Evolutionary conservation across 2,888 invertebrate genomes (phyloP).

Genomic region (Dusona sp.): DNA sequence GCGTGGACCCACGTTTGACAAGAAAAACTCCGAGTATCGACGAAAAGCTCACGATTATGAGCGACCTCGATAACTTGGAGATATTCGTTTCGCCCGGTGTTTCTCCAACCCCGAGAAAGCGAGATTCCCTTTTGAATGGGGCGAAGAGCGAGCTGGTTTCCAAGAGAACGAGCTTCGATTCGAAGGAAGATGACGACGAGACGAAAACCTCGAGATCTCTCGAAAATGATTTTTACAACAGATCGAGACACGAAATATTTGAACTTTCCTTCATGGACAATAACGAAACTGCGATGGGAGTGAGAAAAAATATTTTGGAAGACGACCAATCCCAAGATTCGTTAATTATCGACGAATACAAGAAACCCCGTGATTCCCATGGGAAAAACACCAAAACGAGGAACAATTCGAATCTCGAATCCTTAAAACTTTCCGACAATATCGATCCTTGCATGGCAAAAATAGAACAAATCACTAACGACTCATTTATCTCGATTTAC

Average conservation of each 20-base stretch:
- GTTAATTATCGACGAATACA: not conserved
- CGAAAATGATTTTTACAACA: not conserved
- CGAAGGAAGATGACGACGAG: not conserved
- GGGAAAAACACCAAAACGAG: not conserved
- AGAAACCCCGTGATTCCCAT: not conserved
- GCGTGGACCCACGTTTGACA: slow-evolving; percentile 74
- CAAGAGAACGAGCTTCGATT: slow-evolving; percentile 20
- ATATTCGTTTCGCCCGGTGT: slow-evolving; percentile 18
- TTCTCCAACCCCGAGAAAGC: slow-evolving; percentile 38
- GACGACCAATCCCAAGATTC: not conserved
- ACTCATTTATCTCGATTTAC: slow-evolving; percentile 10
- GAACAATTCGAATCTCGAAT: slow-evolving; percentile 4
- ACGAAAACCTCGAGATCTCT: not conserved
- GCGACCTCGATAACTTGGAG: slow-evolving; percentile 29
- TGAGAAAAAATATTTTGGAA: not conserved
- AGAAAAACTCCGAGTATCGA: slow-evolving; percentile 39
- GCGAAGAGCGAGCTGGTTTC: slow-evolving; percentile 32
- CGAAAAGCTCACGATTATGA: slow-evolving; percentile 23
- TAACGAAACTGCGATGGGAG: not conserved
- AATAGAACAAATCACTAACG: not conserved
- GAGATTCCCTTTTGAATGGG: slow-evolving; percentile 62
- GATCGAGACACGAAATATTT: slow-evolving; percentile 25
- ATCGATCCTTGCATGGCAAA: not conserved
- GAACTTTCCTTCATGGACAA: slow-evolving; percentile 3
- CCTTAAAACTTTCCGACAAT: not conserved